These are phyloP conservation scores for Phrynocephalus vlangalii DNA, from an alignment of 2,797 vertebrate genomes.

Conservation along the genomic window DNA sequence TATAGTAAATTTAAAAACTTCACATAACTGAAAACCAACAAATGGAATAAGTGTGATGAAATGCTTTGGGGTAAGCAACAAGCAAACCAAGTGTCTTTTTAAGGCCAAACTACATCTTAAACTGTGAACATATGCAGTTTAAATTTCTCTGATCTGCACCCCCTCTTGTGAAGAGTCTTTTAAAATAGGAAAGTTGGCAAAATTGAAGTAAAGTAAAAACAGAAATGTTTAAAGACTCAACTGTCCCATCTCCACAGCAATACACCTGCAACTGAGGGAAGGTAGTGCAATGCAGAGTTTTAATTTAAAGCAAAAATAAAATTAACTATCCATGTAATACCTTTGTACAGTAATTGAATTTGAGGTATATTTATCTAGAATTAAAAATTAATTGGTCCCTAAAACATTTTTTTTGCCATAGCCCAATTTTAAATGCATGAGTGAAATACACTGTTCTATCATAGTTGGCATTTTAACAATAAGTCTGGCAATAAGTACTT, in stretches of 20 bases:
- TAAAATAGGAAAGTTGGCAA: neutral
- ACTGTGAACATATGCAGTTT: neutral
- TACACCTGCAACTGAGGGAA: neutral
- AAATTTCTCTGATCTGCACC: neutral
- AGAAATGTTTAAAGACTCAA: neutral
- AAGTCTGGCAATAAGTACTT: too few species aligned
- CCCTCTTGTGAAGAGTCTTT: neutral
- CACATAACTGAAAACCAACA: neutral
- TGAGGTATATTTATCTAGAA: neutral
- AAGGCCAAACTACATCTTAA: neutral
- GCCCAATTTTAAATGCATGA: neutral
- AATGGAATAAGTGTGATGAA: neutral
- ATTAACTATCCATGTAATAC: neutral
- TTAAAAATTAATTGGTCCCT: neutral
- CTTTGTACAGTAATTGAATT: neutral
- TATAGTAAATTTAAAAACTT: neutral
- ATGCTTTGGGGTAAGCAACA: neutral
- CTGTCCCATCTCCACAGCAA: neutral
- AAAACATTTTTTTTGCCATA: neutral
- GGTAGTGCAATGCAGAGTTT: neutral
- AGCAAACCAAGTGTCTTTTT: neutral
- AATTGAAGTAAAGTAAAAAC: neutral
- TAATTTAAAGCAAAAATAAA: neutral
- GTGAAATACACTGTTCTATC: neutral
- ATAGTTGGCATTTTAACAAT: slow-evolving; percentile 2